A percentile compares a stretch with the other conserved stretches of the same genome.
Evolutionary conservation across 1,140 invertebrate genomes (phyloP).

Genomic region (Drosophila suzukii): DNA sequence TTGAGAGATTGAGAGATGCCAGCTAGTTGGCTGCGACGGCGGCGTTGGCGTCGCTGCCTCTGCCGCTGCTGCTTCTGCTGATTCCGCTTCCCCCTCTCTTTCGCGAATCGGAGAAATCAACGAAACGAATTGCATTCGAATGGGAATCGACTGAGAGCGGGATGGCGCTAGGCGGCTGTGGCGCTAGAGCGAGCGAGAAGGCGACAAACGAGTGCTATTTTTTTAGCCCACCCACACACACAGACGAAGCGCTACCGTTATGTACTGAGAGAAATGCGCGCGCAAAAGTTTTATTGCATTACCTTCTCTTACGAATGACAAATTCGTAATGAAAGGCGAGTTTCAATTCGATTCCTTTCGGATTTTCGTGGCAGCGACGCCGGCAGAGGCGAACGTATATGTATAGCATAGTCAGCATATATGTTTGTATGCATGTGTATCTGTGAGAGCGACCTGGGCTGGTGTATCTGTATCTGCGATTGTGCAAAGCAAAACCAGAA

Average conservation of each 20-base stretch:
- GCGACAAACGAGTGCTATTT: constrained; percentile 55
- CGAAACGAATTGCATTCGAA: constrained; percentile 82
- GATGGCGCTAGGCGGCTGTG: constrained; percentile 25
- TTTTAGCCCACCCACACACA: constrained; percentile 70
- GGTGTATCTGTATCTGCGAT: constrained; percentile 69
- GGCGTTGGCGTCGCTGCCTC: constrained; percentile 39
- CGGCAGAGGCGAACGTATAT: constrained; percentile 15
- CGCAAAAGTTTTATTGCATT: constrained; percentile 84
- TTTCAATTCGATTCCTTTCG: constrained; percentile 78
- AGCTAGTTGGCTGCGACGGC: constrained; percentile 42
- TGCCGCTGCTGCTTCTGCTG: neutral
- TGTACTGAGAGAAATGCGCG: constrained; percentile 69
- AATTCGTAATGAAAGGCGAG: constrained; percentile 84
- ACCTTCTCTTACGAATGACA: constrained; percentile 84
- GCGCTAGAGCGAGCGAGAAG: constrained; percentile 2
- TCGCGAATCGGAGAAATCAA: constrained; percentile 72
- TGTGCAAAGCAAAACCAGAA: constrained; percentile 82
- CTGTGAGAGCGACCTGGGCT: constrained; percentile 14
- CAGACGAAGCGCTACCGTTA: constrained; percentile 46
- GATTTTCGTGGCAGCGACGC: constrained; percentile 40
- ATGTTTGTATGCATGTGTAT: constrained; percentile 13
- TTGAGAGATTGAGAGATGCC: constrained; percentile 52
- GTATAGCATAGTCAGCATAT: neutral
- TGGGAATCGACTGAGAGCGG: constrained; percentile 63
- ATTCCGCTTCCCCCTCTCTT: constrained; percentile 8